These are phyloP conservation scores for Coregonus suidteri DNA, from an alignment of 2,797 vertebrate genomes.

Conservation along the genomic window DNA sequence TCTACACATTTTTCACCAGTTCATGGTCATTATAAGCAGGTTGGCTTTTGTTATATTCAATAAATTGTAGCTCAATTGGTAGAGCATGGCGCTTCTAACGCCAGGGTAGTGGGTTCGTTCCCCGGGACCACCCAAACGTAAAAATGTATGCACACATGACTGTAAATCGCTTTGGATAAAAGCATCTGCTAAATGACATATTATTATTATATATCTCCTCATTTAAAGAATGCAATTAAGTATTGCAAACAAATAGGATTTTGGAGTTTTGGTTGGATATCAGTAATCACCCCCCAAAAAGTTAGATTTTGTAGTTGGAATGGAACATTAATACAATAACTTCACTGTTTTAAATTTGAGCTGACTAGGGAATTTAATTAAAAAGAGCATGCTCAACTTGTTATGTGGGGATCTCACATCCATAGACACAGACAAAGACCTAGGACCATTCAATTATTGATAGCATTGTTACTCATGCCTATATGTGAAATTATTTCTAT, in stretches of 20 bases:
- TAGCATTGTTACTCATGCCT: conserved; percentile 79
- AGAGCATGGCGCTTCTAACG: too few species aligned
- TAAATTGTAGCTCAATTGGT: not conserved
- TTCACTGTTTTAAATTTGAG: conserved; percentile 17
- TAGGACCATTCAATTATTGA: conserved; percentile 75
- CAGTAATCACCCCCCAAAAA: not conserved
- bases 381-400: conserved; percentile 41
- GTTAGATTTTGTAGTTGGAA: not conserved
- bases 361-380: conserved; percentile 43
- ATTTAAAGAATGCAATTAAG: not conserved
- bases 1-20: not conserved
- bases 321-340: conserved; percentile 33
- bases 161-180: too few species aligned
- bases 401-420: conserved; percentile 30
- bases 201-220: too few species aligned
- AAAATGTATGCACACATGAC: too few species aligned
- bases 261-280: not conserved
- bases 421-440: conserved; percentile 29
- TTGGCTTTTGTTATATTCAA: not conserved
- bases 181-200: too few species aligned
- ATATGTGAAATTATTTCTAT: conserved; percentile 81
- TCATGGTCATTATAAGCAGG: not conserved
- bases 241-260: not conserved
- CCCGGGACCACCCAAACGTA: too few species aligned
- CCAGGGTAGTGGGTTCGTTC: too few species aligned